Percentiles rank a stretch among this genome's conserved stretches.
phyloP scores from a whole-genome alignment of 2,113 vertebrate genomes.

The Osmerus mordax region DNA sequence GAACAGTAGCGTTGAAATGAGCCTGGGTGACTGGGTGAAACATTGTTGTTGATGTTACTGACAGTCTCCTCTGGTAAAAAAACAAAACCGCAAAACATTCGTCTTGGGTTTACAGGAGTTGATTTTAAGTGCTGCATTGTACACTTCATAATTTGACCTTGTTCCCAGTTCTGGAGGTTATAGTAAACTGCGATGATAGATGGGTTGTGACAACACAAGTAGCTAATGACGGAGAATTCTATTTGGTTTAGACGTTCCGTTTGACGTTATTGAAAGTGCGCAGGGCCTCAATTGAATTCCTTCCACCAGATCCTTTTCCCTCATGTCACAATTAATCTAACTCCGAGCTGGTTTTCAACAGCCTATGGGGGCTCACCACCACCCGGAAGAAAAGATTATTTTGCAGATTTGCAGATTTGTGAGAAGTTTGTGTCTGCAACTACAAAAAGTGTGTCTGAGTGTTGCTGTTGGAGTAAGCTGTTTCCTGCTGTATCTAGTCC shows the following conservation, averaged over 20 bases:
- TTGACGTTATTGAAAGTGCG: no score
- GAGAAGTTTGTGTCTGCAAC: conserved; percentile 7
- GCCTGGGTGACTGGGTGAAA: background rate
- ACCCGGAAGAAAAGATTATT: background rate
- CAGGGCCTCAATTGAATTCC: no score
- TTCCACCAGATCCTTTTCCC: no score
- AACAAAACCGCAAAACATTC: no score
- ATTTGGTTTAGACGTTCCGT: no score
- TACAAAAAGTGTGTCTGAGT: background rate
- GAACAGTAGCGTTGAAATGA: background rate
- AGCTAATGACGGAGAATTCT: background rate
- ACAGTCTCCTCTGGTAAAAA: no score
- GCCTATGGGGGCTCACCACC: conserved; percentile 1
- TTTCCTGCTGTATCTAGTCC: conserved; percentile 23
- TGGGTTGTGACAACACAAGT: background rate
- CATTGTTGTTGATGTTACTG: background rate
- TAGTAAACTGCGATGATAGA: background rate
- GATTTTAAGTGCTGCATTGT: background rate
- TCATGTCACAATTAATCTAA: background rate
- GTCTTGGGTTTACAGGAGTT: background rate
- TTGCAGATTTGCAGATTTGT: conserved; percentile 19
- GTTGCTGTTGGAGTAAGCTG: conserved; percentile 30
- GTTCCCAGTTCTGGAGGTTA: background rate
- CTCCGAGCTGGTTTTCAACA: background rate
- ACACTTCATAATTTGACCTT: background rate